Evolutionary conservation across 2,888 invertebrate species (phyloP).

Genomic region (Zhuqinia jingwanae): DNA sequence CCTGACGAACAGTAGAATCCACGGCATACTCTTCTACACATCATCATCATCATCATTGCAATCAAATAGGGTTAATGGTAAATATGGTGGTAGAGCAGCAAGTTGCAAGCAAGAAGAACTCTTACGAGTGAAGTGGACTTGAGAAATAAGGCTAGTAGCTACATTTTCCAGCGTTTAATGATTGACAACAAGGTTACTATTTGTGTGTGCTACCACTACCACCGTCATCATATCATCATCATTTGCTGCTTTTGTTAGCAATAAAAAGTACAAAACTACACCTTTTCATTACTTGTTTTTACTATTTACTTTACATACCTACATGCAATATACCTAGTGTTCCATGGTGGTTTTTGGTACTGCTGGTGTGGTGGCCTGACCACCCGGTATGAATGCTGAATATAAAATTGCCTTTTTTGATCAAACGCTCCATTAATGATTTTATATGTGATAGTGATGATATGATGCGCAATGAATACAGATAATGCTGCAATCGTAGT

Average conservation of each 20-base stretch:
- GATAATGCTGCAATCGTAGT: not conserved
- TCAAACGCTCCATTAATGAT: conserved; percentile 50
- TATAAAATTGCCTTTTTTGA: conserved; percentile 45
- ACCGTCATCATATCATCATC: too few relatives aligned
- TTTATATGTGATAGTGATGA: conserved; percentile 17
- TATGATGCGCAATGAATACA: not conserved
- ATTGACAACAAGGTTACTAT: too few relatives aligned
- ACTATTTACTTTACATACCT: too few relatives aligned
- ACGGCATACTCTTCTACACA: not conserved
- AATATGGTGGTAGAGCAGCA: not conserved
- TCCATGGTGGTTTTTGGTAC: too few relatives aligned
- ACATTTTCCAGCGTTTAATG: too few relatives aligned
- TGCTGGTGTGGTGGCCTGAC: conserved; percentile 53
- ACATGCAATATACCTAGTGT: too few relatives aligned
- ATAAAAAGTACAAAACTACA: not conserved
- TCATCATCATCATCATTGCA: not conserved
- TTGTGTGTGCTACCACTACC: too few relatives aligned
- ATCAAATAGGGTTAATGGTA: conserved; percentile 3
- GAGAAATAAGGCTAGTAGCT: too few relatives aligned
- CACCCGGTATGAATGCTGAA: conserved; percentile 49
- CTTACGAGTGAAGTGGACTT: not conserved
- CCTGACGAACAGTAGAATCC: not conserved
- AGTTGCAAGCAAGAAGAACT: not conserved
- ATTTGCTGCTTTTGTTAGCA: too few relatives aligned
- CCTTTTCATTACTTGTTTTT: not conserved